These are phyloP conservation scores for Lamprotornis superbus DNA, from an alignment of 2,113 vertebrate species.

Conservation along the genomic window DNA sequence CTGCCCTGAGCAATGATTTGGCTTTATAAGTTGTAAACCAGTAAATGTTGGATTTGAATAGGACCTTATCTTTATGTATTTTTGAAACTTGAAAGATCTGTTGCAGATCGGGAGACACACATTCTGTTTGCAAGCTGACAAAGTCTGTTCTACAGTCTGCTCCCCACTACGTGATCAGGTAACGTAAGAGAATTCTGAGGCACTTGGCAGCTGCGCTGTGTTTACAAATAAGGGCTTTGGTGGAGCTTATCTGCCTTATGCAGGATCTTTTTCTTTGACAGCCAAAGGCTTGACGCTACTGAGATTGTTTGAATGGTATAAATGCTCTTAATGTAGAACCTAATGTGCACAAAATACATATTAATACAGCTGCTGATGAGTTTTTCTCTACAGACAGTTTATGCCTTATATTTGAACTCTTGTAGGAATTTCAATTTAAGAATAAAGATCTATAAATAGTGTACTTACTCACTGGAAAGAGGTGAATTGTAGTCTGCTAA, in stretches of 20 bases:
- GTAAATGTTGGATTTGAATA: slow-evolving; percentile 2
- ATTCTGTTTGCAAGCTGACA: slow-evolving; percentile 45
- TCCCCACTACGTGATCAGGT: slow-evolving; percentile 56
- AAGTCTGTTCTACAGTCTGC: slow-evolving; percentile 49
- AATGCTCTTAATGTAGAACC: slow-evolving; percentile 6
- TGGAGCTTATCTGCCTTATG: slow-evolving; percentile 38
- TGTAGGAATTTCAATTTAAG: not conserved
- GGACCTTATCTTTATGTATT: slow-evolving; percentile 16
- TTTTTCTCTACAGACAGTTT: not conserved
- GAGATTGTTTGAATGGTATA: not conserved
- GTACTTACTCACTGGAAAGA: not conserved
- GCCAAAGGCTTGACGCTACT: slow-evolving; percentile 5
- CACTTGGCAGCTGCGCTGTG: slow-evolving; percentile 41
- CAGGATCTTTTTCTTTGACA: slow-evolving; percentile 50
- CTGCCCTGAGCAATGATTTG: not conserved
- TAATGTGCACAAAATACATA: not conserved
- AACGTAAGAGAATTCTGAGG: slow-evolving; percentile 19
- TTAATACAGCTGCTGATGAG: not conserved
- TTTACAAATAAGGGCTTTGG: slow-evolving; percentile 61
- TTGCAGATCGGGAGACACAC: not conserved
- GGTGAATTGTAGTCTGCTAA: not conserved
- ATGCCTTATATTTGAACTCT: not conserved
- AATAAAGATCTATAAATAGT: not conserved
- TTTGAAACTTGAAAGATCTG: slow-evolving; percentile 23
- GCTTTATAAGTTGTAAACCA: not conserved